A percentile compares a stretch with the other conserved stretches of the same genome.
Conservation (phyloP, 1,140 invertebrate species). For the Cotesia typhae region DNA sequence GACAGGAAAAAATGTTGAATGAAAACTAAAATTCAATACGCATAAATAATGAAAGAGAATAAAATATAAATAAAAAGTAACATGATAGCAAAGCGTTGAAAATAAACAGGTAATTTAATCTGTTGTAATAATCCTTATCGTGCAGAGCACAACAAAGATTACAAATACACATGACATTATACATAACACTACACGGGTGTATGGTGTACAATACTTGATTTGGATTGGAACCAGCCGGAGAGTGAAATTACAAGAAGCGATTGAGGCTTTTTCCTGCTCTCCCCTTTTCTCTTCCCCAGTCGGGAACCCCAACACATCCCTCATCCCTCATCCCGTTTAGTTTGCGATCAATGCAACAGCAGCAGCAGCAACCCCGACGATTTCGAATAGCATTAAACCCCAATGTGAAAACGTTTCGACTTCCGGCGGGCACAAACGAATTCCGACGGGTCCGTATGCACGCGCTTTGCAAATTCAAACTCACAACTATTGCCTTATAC, state of each 20-base stretch:
- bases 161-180: neutral
- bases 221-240: constrained; percentile 13
- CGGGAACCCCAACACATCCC: neutral
- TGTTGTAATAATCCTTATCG: too few relatives aligned
- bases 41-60: too few relatives aligned
- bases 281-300: too few relatives aligned
- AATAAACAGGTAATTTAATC: too few relatives aligned
- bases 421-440: constrained; percentile 29
- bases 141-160: neutral
- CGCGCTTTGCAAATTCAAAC: constrained; percentile 20
- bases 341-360: constrained; percentile 62
- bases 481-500: neutral
- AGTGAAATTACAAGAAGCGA: constrained; percentile 11
- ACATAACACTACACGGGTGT: neutral
- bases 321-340: neutral
- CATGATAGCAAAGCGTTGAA: too few relatives aligned
- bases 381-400: constrained; percentile 43
- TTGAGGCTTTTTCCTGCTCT: neutral
- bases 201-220: constrained; percentile 8
- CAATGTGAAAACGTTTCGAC: constrained; percentile 39
- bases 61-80: too few relatives aligned
- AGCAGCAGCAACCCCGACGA: constrained; percentile 52
- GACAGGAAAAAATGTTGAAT: too few relatives aligned
- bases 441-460: constrained; percentile 21
- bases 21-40: too few relatives aligned